Percentiles rank a stretch among this genome's conserved stretches.
Evolutionary conservation across 2,888 invertebrate species (phyloP).

Genomic region (Epiblema foenella): DNA sequence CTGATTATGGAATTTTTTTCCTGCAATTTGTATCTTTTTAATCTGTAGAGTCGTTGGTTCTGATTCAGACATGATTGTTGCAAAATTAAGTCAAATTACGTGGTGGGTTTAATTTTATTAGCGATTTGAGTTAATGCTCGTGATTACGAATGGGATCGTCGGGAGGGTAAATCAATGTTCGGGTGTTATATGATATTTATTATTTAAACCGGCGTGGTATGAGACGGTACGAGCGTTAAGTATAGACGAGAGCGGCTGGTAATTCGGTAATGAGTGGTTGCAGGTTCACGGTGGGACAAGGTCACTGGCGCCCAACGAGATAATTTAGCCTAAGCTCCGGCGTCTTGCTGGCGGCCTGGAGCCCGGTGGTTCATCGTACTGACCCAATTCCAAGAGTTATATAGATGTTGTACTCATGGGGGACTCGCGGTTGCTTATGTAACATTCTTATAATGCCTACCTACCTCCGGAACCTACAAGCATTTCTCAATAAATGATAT

Average conservation of each 20-base stretch:
- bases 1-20: conserved; percentile 54
- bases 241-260: conserved; percentile 77
- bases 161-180: conserved; percentile 74
- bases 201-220: conserved; percentile 75
- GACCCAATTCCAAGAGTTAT: conserved; percentile 40
- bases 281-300: conserved; percentile 72
- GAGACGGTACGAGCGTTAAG: conserved; percentile 67
- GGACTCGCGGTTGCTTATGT: neutral
- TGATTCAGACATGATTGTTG: conserved; percentile 76
- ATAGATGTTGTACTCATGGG: conserved; percentile 5
- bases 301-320: conserved; percentile 71
- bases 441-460: conserved; percentile 2
- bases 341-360: conserved; percentile 51
- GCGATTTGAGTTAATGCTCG: conserved; percentile 77
- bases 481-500: neutral
- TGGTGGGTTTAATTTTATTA: conserved; percentile 80
- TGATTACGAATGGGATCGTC: conserved; percentile 71
- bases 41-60: conserved; percentile 55
- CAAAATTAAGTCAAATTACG: conserved; percentile 80
- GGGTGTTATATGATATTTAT: conserved; percentile 83
- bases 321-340: conserved; percentile 64
- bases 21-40: conserved; percentile 60
- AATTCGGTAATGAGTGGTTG: conserved; percentile 83
- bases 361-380: conserved; percentile 39
- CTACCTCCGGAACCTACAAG: neutral